Conservation (phyloP, 2,888 invertebrate genomes). For the Zaprionus obscuricornis region DNA sequence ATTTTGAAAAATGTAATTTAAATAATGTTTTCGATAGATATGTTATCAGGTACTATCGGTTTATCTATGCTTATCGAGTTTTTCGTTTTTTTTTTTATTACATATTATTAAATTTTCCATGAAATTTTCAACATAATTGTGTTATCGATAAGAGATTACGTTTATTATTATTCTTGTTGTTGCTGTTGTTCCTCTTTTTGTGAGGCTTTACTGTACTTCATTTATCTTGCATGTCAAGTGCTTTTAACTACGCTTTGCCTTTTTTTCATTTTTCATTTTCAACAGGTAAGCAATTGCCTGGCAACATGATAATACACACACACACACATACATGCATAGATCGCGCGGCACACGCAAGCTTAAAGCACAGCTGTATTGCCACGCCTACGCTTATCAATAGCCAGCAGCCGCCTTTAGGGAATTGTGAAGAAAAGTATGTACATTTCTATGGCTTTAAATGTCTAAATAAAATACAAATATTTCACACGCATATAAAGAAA, state of each 20-base stretch:
- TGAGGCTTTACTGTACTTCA: conserved; percentile 12
- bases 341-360: neutral
- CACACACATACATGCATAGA: neutral
- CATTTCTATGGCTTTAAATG: conserved; percentile 33
- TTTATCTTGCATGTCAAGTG: conserved; percentile 27
- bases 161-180: no score
- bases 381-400: conserved; percentile 58
- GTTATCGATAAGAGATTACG: conserved; percentile 17
- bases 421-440: no score
- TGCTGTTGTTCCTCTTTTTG: neutral
- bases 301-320: conserved; percentile 42
- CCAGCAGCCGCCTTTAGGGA: conserved; percentile 19
- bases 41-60: no score
- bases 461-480: conserved; percentile 26
- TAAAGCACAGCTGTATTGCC: conserved; percentile 32
- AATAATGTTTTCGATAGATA: no score
- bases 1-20: no score
- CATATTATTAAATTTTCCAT: no score
- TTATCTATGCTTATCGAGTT: no score
- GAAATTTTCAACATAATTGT: no score
- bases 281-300: conserved; percentile 43
- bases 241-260: conserved; percentile 21
- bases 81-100: neutral
- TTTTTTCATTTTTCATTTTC: neutral
- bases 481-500: conserved; percentile 7